These are phyloP conservation scores for Cercopithecus mona DNA, from an alignment of 2,113 vertebrate species.

Conservation along the genomic window DNA sequence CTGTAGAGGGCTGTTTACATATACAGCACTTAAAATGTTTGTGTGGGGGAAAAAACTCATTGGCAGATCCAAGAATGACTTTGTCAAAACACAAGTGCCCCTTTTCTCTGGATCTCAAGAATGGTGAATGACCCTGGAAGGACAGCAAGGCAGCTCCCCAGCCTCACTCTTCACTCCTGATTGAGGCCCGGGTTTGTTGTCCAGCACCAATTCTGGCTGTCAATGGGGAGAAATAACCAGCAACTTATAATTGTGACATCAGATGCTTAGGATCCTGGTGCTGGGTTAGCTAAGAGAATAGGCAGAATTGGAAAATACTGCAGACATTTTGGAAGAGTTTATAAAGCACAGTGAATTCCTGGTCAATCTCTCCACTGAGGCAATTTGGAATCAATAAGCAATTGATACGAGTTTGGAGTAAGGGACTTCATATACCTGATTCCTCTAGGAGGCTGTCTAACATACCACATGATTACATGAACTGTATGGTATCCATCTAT, in stretches of 20 bases:
- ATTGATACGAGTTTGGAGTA: conserved; percentile 35
- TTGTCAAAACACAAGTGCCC: conserved; percentile 53
- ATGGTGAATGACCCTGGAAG: conserved; percentile 33
- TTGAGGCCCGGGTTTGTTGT: neutral
- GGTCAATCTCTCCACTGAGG: conserved; percentile 8
- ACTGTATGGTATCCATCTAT: conserved; percentile 84
- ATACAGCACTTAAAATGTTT: conserved; percentile 45
- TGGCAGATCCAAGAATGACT: conserved; percentile 45
- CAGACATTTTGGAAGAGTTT: conserved; percentile 47
- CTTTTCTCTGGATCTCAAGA: conserved; percentile 51
- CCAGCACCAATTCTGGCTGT: conserved; percentile 34
- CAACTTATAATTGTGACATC: conserved; percentile 53
- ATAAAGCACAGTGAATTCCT: conserved; percentile 67
- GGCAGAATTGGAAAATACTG: conserved; percentile 26
- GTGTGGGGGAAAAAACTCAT: neutral
- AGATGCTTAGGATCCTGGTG: neutral
- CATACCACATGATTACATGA: conserved; percentile 63
- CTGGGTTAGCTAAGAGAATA: neutral
- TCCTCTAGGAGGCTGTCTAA: conserved; percentile 59
- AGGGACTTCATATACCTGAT: conserved; percentile 41
- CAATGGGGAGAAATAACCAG: conserved; percentile 64
- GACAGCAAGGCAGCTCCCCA: conserved; percentile 30
- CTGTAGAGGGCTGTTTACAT: conserved; percentile 55
- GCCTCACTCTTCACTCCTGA: conserved; percentile 30
- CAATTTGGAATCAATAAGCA: conserved; percentile 63